These are phyloP conservation scores for Alsophila aescularia DNA, from an alignment of 2,888 invertebrate species.

Conservation along the genomic window DNA sequence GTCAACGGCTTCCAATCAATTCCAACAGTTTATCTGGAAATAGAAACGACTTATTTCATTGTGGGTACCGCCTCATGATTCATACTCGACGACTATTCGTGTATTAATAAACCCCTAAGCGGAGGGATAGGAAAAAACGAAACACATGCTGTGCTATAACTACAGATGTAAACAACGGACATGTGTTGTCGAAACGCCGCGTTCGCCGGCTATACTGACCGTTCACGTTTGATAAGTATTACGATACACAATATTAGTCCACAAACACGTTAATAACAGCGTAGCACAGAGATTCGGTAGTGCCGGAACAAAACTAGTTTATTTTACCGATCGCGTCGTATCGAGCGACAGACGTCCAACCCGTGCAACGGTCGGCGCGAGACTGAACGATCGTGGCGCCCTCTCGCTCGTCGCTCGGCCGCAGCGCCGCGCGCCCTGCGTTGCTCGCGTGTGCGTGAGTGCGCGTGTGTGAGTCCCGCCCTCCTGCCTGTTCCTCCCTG, in stretches of 20 bases:
- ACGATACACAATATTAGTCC: slow-evolving; percentile 72
- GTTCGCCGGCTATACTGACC: slow-evolving; percentile 67
- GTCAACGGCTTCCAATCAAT: slow-evolving; percentile 79
- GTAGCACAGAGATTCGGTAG: slow-evolving; percentile 67
- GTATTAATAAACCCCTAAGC: slow-evolving; percentile 68
- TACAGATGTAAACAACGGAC: slow-evolving; percentile 75
- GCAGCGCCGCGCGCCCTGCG: slow-evolving; percentile 57
- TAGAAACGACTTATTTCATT: slow-evolving; percentile 79
- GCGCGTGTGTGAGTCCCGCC: slow-evolving; percentile 59
- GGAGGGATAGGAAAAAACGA: slow-evolving; percentile 64
- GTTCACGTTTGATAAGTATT: slow-evolving; percentile 68
- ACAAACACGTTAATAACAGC: slow-evolving; percentile 69
- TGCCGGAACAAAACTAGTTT: slow-evolving; percentile 81
- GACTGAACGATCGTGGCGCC: slow-evolving; percentile 82
- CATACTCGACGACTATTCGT: slow-evolving; percentile 66
- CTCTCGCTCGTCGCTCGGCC: slow-evolving; percentile 57
- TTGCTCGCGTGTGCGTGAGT: slow-evolving; percentile 60
- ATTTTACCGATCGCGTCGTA: slow-evolving; percentile 75
- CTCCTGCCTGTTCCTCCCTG: slow-evolving; percentile 49
- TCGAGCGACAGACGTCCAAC: slow-evolving; percentile 67
- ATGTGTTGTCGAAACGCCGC: slow-evolving; percentile 50
- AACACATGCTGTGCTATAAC: slow-evolving; percentile 67
- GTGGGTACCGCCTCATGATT: slow-evolving; percentile 69
- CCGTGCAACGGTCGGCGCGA: slow-evolving; percentile 76
- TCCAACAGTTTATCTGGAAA: slow-evolving; percentile 81